A percentile compares a stretch with the other conserved stretches of the same genome.
phyloP scores from a whole-genome alignment of 2,888 invertebrate genomes.

The Limnephilus marmoratus region DNA sequence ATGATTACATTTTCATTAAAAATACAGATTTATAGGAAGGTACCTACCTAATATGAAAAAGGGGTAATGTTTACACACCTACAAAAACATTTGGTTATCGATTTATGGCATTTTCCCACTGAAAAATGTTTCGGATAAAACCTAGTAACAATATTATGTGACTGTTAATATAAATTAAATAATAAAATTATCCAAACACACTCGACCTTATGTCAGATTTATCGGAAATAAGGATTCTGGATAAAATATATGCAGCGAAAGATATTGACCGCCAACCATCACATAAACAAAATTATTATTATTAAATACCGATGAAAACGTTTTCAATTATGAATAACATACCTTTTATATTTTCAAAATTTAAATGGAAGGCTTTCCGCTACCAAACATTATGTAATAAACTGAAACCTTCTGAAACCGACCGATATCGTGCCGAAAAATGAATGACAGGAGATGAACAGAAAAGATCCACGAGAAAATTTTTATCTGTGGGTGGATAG shows the following conservation, averaged over 20 bases:
- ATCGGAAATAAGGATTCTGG: background rate
- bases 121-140: background rate
- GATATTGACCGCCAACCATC: background rate
- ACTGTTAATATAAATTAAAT: background rate
- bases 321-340: background rate
- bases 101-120: background rate
- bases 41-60: background rate
- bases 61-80: background rate
- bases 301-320: background rate
- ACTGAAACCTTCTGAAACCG: background rate
- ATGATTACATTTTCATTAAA: background rate
- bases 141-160: background rate
- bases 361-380: background rate
- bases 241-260: background rate
- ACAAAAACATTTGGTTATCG: constrained; percentile 2
- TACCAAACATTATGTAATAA: constrained; percentile 18
- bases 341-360: background rate
- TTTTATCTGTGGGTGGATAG: background rate
- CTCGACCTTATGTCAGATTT: background rate
- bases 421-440: background rate
- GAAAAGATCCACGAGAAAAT: background rate
- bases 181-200: background rate
- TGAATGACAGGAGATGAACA: background rate
- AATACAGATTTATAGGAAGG: background rate
- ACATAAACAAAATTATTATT: background rate